phyloP scores from a whole-genome alignment of 2,113 vertebrate genomes.

The Syngnathus typhle region DNA sequence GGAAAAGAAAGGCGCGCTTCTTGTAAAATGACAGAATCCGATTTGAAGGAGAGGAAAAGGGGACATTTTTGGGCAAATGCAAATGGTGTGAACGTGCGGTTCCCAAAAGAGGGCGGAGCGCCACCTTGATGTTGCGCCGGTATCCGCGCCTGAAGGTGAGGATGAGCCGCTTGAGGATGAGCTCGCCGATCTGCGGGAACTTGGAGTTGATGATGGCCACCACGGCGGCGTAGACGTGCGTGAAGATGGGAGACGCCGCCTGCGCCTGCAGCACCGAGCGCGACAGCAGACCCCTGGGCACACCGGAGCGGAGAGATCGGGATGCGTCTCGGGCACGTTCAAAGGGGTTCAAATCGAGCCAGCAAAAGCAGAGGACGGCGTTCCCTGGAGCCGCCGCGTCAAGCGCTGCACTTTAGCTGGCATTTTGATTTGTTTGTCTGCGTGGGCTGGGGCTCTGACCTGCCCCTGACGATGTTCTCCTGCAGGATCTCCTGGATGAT shows the following conservation, averaged over 20 bases:
- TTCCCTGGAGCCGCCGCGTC: no score
- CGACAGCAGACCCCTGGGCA: slow-evolving; percentile 80
- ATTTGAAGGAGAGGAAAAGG: no score
- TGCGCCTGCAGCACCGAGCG: slow-evolving; percentile 92
- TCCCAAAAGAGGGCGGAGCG: no score
- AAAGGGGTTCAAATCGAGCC: no score
- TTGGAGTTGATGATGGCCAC: slow-evolving; percentile 98
- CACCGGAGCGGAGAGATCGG: no score
- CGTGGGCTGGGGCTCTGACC: slow-evolving; percentile 72
- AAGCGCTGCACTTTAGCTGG: no score
- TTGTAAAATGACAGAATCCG: no score
- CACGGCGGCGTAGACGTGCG: slow-evolving; percentile 92
- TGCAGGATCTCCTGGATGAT: slow-evolving; percentile 97
- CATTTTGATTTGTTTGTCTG: no score
- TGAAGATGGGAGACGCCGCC: slow-evolving; percentile 92
- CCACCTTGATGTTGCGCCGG: slow-evolving; percentile 94
- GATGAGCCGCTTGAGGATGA: slow-evolving; percentile 92
- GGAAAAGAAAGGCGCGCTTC: slow-evolving; percentile 34
- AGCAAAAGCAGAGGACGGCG: no score
- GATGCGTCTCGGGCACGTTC: no score
- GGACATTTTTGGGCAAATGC: no score
- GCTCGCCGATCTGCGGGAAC: slow-evolving; percentile 93
- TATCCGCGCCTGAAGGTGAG: slow-evolving; percentile 94
- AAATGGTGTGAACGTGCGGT: no score
- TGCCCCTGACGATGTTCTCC: slow-evolving; percentile 94